Evolutionary conservation across 2,888 invertebrate genomes (phyloP).

Genomic region (Artemia sinica): DNA sequence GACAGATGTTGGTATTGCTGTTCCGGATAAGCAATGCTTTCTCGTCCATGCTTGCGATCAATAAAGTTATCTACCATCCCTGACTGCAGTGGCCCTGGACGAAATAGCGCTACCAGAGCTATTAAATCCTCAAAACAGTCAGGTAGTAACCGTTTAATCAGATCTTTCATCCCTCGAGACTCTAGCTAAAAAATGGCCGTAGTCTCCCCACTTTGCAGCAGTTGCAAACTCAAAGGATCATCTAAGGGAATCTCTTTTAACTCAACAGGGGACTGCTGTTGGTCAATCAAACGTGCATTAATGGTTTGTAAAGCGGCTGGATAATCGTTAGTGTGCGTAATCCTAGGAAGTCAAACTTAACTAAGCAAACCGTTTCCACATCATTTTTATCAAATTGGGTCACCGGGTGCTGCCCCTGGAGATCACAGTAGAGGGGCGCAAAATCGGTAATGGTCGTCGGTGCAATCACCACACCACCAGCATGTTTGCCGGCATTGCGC

Average conservation of each 20-base stretch:
- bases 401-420: no score
- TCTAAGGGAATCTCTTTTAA: no score
- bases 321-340: no score
- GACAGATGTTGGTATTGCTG: no score
- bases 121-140: conserved; percentile 23
- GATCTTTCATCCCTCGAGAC: conserved; percentile 22
- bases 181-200: conserved; percentile 16
- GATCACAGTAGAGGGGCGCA: conserved; percentile 21
- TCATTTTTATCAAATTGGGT: no score
- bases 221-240: no score
- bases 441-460: conserved; percentile 18
- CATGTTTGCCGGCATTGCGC: not conserved
- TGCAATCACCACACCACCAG: conserved; percentile 20
- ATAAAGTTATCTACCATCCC: conserved; percentile 7
- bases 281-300: no score
- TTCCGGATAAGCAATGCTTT: conserved; percentile 6
- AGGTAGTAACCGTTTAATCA: conserved; percentile 18
- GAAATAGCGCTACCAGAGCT: conserved; percentile 22
- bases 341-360: conserved; percentile 24
- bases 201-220: conserved; percentile 19
- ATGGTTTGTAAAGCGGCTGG: no score
- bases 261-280: no score
- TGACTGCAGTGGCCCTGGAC: conserved; percentile 23
- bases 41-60: conserved; percentile 18
- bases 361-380: conserved; percentile 21